Percentiles rank a stretch among this genome's conserved stretches.
These are phyloP conservation scores for Orius laevigatus DNA, from an alignment of 1,140 invertebrate genomes.

Conservation along the genomic window DNA sequence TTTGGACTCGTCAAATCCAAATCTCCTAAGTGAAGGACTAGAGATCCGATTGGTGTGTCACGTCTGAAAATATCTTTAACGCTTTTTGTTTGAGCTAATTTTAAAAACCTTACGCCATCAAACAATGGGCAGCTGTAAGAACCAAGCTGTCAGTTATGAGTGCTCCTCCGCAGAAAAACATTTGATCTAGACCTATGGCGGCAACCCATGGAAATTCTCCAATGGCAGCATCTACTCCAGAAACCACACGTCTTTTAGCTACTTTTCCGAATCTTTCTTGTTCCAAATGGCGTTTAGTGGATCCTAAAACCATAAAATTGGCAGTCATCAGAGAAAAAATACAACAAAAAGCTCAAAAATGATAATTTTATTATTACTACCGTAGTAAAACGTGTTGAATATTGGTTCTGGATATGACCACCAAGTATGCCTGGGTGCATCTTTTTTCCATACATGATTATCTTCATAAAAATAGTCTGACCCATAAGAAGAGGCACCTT, in stretches of 20 bases:
- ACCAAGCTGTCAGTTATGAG: conserved; percentile 36
- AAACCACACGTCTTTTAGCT: conserved; percentile 22
- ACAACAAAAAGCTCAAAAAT: not conserved
- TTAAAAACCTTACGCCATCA: conserved; percentile 27
- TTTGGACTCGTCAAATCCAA: conserved; percentile 24
- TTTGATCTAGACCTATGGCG: conserved; percentile 26
- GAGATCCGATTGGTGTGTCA: conserved; percentile 22
- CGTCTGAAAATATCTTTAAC: conserved; percentile 17
- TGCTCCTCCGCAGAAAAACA: conserved; percentile 41
- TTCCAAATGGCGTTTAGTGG: conserved; percentile 18
- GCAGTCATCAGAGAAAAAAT: not conserved
- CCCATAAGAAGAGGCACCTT: not conserved
- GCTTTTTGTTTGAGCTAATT: not conserved
- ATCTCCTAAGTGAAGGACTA: conserved; percentile 24
- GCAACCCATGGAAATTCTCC: conserved; percentile 30
- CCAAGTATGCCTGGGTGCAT: conserved; percentile 18
- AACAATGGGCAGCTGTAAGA: conserved; percentile 42
- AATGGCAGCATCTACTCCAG: conserved; percentile 25
- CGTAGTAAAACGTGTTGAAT: conserved; percentile 24
- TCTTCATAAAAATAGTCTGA: conserved; percentile 3
- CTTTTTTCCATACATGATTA: not conserved
- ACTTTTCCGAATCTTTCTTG: conserved; percentile 8
- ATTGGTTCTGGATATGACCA: conserved; percentile 24
- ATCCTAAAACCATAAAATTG: conserved; percentile 12
- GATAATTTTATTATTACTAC: conserved; percentile 10